Conservation (phyloP, 2,797 vertebrate species). For the Enteromius thamalakanensis region DNA sequence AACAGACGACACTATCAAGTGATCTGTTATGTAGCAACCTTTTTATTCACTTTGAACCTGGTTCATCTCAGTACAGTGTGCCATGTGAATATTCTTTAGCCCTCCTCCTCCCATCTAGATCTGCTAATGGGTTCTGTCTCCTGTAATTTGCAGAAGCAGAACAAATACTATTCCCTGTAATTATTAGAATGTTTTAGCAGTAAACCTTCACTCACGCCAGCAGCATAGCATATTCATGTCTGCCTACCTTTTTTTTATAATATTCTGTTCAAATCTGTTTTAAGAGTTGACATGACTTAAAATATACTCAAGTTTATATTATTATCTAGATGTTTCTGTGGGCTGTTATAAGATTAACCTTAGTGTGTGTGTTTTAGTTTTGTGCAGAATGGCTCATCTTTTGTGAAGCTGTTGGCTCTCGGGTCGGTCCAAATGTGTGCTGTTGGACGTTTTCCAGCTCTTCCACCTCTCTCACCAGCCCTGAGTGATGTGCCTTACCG, state of each 20-base stretch:
- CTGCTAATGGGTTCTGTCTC: background rate
- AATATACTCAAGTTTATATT: background rate
- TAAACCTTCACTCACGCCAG: background rate
- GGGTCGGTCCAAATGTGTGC: slow-evolving; percentile 88
- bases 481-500: slow-evolving; percentile 77
- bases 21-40: background rate
- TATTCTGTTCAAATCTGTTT: background rate
- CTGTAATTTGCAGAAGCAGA: background rate
- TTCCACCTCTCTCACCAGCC: slow-evolving; percentile 79
- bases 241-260: background rate
- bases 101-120: background rate
- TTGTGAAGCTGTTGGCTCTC: slow-evolving; percentile 86
- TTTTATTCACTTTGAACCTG: background rate
- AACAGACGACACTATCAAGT: background rate
- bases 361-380: slow-evolving; percentile 72
- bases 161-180: background rate
- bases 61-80: background rate
- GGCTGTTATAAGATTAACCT: background rate
- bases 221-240: background rate
- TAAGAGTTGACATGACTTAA: background rate
- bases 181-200: background rate
- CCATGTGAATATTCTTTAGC: background rate
- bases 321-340: background rate
- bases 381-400: slow-evolving; percentile 86
- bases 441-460: slow-evolving; percentile 73